Evolutionary conservation across 2,888 invertebrate genomes (phyloP), one percentile per base, ranked within the genome.

Genomic region (Lycocerus yunnanus): DNA sequence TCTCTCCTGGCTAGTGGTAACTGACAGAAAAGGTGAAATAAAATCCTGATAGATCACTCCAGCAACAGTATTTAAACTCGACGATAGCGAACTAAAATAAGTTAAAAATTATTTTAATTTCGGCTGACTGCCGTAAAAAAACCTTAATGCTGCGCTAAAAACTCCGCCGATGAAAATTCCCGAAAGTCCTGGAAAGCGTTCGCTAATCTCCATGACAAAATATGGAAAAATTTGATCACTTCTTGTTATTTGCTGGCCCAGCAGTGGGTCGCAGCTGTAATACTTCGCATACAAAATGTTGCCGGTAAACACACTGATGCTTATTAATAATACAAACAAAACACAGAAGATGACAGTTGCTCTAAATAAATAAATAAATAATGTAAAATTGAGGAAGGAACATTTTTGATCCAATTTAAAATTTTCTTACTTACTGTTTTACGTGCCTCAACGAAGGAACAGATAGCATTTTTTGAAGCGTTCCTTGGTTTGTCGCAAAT

Each of bases 111-210:
- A n/a, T n/a, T n/a, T n/a, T n/a, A n/a, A n/a, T n/a, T n/a, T n/a
- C n/a, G n/a, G n/a, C n/a, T n/a, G n/a, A n/a, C n/a, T n/a, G n/a
- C n/a, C n/a, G n/a, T n/a, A n/a, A n/a, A n/a, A n/a, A n/a, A n/a
- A n/a, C 89, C 89, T 91, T 16, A 93, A 88, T 0, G 93, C 92
- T 0, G 93, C 93, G 81, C 92, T 92, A 80, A 93, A 92, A 60
- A 93, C 88, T n/a, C 93, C 91, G 18, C 93, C 92, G 1, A 93
- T 89, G 80, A 94, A 94, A 66, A 94, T 88, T 1, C 94, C 94
- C 16, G 93, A 91, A 59, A 94, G 88, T 0, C 94, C 93, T 11
- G 91, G 91, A 79, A 92, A 88, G 83, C 89, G 86, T 1, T 87
- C 86, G 0, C 93, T 89, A 18, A 91, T 87, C 78, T 92, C 92